Percentiles rank a stretch among this genome's conserved stretches.
Evolutionary conservation across 1,140 invertebrate species (phyloP).

Genomic region (Formica exsecta): DNA sequence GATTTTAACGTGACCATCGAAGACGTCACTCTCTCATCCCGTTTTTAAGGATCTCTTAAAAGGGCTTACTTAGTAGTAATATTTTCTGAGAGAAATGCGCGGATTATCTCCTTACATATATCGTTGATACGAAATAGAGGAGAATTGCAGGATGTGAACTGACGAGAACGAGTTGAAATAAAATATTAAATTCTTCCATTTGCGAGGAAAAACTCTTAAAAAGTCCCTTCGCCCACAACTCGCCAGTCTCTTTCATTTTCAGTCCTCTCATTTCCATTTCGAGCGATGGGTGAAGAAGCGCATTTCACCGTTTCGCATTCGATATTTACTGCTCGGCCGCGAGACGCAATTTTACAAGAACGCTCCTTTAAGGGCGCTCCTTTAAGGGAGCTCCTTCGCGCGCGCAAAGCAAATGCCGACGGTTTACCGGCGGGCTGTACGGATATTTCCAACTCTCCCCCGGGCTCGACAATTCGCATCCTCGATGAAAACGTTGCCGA

Average conservation of each 20-base stretch:
- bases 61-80: background rate
- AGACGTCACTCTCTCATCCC: background rate
- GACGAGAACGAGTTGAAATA: background rate
- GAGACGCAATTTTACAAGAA: conserved; percentile 54
- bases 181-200: conserved; percentile 43
- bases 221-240: background rate
- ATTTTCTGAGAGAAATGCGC: background rate
- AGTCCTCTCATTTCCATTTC: conserved; percentile 48
- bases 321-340: conserved; percentile 53
- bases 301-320: conserved; percentile 47
- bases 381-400: conserved; percentile 20
- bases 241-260: conserved; percentile 37
- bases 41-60: conserved; percentile 18
- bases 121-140: background rate
- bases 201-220: conserved; percentile 22
- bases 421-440: conserved; percentile 41
- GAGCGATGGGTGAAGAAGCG: conserved; percentile 18
- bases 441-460: conserved; percentile 25
- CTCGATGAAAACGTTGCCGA: conserved; percentile 52
- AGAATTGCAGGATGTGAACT: background rate
- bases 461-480: conserved; percentile 42
- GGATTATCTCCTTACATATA: conserved; percentile 13
- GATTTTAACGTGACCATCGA: conserved; percentile 3
- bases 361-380: conserved; percentile 38
- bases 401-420: conserved; percentile 4